phyloP scores from a whole-genome alignment of 1,140 invertebrate species.

The Thaumetopoea pityocampa region DNA sequence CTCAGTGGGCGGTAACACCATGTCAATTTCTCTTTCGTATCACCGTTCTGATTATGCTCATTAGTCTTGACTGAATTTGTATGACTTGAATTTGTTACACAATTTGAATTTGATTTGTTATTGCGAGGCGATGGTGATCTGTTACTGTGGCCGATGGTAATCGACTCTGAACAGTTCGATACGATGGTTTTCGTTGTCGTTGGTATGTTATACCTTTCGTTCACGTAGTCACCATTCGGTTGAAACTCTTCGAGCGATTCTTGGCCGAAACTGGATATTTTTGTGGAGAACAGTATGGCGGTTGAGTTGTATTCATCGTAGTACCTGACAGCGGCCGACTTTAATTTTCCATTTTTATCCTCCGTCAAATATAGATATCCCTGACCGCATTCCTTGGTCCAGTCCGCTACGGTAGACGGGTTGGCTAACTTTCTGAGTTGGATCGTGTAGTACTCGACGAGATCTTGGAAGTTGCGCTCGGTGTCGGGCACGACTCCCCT shows the following conservation, averaged over 20 bases:
- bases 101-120: constrained; percentile 7
- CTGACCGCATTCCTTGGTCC: constrained; percentile 54
- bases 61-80: constrained; percentile 38
- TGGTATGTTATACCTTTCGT: constrained; percentile 48
- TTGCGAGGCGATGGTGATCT: constrained; percentile 51
- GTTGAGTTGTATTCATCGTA: constrained; percentile 59
- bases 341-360: constrained; percentile 54
- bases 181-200: constrained; percentile 67
- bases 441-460: constrained; percentile 58
- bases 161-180: constrained; percentile 51
- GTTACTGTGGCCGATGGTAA: constrained; percentile 51
- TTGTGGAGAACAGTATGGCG: constrained; percentile 68
- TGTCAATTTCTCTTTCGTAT: constrained; percentile 56
- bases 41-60: too few species aligned
- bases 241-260: constrained; percentile 60
- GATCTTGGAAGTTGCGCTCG: constrained; percentile 54
- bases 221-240: constrained; percentile 49
- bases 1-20: constrained; percentile 66
- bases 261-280: constrained; percentile 74
- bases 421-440: constrained; percentile 50
- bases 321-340: constrained; percentile 58
- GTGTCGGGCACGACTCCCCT: constrained; percentile 63
- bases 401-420: constrained; percentile 36
- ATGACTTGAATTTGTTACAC: constrained; percentile 40
- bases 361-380: constrained; percentile 66